Evolutionary conservation across 1,140 invertebrate genomes (phyloP), one percentile per base, ranked within the genome.

Genomic region (Ooceraea biroi): DNA sequence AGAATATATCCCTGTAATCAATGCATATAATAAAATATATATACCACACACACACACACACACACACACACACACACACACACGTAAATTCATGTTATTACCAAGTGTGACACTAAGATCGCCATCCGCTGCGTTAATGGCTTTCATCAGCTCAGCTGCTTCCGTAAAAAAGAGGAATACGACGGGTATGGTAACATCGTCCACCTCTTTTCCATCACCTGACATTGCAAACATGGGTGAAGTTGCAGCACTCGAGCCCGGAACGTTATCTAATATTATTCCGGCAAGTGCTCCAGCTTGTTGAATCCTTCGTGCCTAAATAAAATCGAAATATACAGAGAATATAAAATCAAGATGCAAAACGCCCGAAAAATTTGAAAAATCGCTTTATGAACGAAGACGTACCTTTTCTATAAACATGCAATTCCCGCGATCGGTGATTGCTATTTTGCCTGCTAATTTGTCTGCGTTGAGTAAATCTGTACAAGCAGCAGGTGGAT

Each of bases 161-260:
- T 99, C 98, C 74, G 95, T 93, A n/a, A 95, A 95, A 92, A 98
- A 99, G 11, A 99, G 95, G 92, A 99, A 99, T 0, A 99, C 97
- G 17, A 98, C 95, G 0, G 98, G 98, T 91, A 99, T 99, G 65
- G 94, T 96, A 0, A 99, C 96, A 92, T 99, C 98, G 90, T 98
- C 96, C 10, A 95, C 96, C 57, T 90, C 90, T 58, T 92, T 93
- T 0, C 98, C 98, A 94, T 99, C 98, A 1, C 98, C 98, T 11
- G 98, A 99, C 98, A 99, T 99, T 1, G 98, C 98, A 95, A 99
- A 99, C 94, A 99, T 96, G 0, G 97, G 96, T 1, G 97, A 97
- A 25, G 95, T 96, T 25, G 96, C 95, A 19, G 96, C 95, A 61
- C 96, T 97, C 22, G 97, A 97, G 27, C 96, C 97, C 19, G 95